Conservation (phyloP, 1,140 invertebrate genomes). For the Drosophila navojoa region DNA sequence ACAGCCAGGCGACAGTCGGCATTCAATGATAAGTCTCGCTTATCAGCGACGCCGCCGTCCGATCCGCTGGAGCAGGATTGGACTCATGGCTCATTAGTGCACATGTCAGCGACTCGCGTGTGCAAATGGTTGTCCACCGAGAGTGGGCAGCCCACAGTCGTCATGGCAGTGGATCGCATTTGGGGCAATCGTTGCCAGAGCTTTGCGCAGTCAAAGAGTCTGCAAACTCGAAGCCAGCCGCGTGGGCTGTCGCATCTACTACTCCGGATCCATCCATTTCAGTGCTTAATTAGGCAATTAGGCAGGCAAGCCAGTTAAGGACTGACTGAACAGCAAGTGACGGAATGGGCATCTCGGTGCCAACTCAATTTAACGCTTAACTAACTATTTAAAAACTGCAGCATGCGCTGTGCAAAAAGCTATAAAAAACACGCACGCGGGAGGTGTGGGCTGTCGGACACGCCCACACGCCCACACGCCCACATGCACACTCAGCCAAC, state of each 20-base stretch:
- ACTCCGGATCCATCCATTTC: slow-evolving; percentile 26
- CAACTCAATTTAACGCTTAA: slow-evolving; percentile 76
- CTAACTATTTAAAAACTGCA: slow-evolving; percentile 65
- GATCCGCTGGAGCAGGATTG: slow-evolving; percentile 6
- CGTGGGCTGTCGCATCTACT: slow-evolving; percentile 44
- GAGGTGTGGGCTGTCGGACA: slow-evolving; percentile 18
- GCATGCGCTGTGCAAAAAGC: slow-evolving; percentile 33
- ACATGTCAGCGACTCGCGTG: slow-evolving; percentile 48
- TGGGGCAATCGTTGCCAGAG: slow-evolving; percentile 7
- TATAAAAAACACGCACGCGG: slow-evolving; percentile 7
- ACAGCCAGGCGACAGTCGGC: slow-evolving; percentile 37
- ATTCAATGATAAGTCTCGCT: slow-evolving; percentile 56
- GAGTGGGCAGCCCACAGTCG: slow-evolving; percentile 38
- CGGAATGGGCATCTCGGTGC: slow-evolving; percentile 33
- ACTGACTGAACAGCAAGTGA: slow-evolving; percentile 46
- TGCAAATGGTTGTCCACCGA: slow-evolving; percentile 27
- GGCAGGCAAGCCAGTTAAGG: slow-evolving; percentile 54
- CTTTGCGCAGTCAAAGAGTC: slow-evolving; percentile 22
- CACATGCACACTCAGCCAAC: slow-evolving; percentile 22
- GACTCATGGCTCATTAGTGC: slow-evolving; percentile 55
- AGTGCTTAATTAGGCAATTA: slow-evolving; percentile 77
- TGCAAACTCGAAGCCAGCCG: slow-evolving; percentile 54
- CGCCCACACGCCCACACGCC: slow-evolving; percentile 26
- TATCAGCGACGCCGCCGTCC: slow-evolving; percentile 45
- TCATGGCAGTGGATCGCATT: not conserved